phyloP scores from a whole-genome alignment of 2,888 invertebrate species.

The Temnothorax ravouxi region DNA sequence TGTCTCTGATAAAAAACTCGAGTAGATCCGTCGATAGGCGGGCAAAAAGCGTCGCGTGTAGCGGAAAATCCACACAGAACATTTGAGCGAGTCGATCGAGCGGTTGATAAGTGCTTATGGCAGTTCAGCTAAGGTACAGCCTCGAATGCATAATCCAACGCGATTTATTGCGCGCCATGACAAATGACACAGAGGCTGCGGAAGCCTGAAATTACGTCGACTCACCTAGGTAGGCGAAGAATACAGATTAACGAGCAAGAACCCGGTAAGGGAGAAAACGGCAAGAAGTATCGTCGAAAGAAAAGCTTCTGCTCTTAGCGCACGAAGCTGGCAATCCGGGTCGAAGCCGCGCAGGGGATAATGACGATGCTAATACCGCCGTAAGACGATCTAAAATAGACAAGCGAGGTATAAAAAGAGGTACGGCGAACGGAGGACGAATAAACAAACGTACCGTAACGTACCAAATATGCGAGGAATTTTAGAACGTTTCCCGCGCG shows the following conservation, averaged over 20 bases:
- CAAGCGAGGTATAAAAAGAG: not conserved
- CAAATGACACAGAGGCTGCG: slow-evolving; percentile 49
- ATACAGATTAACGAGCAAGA: slow-evolving; percentile 70
- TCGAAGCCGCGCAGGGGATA: slow-evolving; percentile 43
- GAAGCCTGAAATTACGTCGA: slow-evolving; percentile 60
- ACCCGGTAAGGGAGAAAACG: slow-evolving; percentile 38
- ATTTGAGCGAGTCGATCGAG: slow-evolving; percentile 30
- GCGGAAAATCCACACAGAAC: slow-evolving; percentile 37
- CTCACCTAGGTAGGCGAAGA: slow-evolving; percentile 38
- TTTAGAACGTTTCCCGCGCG: not conserved
- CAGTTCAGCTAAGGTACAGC: slow-evolving; percentile 40
- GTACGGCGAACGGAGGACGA: not conserved
- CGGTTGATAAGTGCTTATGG: slow-evolving; percentile 47
- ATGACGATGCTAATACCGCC: slow-evolving; percentile 46
- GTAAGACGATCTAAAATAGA: slow-evolving; percentile 33
- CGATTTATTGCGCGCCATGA: slow-evolving; percentile 48
- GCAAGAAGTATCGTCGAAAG: slow-evolving; percentile 55
- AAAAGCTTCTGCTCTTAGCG: slow-evolving; percentile 19
- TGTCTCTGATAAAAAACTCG: slow-evolving; percentile 26
- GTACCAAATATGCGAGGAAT: not conserved
- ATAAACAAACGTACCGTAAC: not conserved
- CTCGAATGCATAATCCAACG: slow-evolving; percentile 50
- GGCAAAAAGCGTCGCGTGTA: slow-evolving; percentile 50
- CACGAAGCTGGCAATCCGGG: slow-evolving; percentile 52
- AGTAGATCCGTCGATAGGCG: slow-evolving; percentile 43